A percentile compares a stretch with the other conserved stretches of the same genome.
Evolutionary conservation across 2,888 invertebrate species (phyloP).

Genomic region (Drymonia ruficornis): DNA sequence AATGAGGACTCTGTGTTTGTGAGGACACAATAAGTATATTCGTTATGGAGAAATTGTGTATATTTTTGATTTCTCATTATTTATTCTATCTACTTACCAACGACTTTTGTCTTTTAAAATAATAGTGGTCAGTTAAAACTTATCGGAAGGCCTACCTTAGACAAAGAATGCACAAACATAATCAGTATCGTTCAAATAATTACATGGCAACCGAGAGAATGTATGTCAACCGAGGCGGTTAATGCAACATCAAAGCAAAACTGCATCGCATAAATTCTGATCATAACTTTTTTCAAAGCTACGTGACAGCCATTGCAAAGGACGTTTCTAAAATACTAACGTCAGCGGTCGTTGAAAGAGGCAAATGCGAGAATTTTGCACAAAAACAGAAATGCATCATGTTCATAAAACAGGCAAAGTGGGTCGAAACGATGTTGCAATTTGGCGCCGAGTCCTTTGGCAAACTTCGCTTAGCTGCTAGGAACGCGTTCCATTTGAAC

Average conservation of each 20-base stretch:
- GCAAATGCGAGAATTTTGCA: background rate
- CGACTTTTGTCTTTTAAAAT: too few species aligned
- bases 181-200: too few species aligned
- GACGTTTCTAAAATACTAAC: background rate
- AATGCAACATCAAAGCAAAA: background rate
- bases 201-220: too few species aligned
- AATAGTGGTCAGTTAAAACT: too few species aligned
- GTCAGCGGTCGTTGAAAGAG: background rate
- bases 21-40: background rate
- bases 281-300: background rate
- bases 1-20: background rate
- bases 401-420: constrained; percentile 12
- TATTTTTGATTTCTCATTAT: background rate
- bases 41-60: background rate
- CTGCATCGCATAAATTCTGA: background rate
- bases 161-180: too few species aligned
- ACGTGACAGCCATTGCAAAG: background rate
- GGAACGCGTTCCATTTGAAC: background rate
- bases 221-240: background rate
- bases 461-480: constrained; percentile 4
- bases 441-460: constrained; percentile 31
- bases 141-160: too few species aligned
- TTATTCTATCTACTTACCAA: background rate
- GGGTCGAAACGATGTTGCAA: constrained; percentile 24
- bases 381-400: constrained; percentile 1